Base-by-base conservation (phyloP, 2,888 invertebrate genomes). In the Tetranychus truncatus region DNA sequence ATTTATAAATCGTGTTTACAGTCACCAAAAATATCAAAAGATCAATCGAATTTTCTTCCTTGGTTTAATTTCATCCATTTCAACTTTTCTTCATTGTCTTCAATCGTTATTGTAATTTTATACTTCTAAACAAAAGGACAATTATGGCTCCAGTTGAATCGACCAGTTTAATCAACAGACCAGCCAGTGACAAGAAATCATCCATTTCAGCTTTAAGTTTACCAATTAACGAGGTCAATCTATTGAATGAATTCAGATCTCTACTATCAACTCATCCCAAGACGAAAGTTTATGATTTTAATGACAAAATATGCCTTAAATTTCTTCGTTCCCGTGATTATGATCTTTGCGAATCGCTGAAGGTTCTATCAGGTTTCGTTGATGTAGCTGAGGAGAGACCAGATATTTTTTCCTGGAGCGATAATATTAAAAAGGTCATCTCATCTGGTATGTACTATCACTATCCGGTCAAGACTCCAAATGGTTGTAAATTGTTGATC, bases 381-480 rank as follows among this genome's bases (percentile, higher is more conserved):
- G 9, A 9, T 15, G 6, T 55, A 15, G 11, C 15, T 55, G 55
- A 55, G 3, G 55, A 55, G 9, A 9, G 55, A 55, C 67, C 67
- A 18, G 67, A 67, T 9, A 67, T 67, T 18, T 67, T 67, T 21
- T 8, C 20, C n/a, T 67, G 67, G 67, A 21, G 20, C 24, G 67
- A 67, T 67, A 9, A 8, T 18, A 21, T 67, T 9, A 21, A 67
- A 21, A n/a, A 21, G 24, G 67, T 21, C n/a, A 67, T 21, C 67
- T 21, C 24, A 21, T 67, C 67, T n/a, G 72, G 24, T n/a, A 72
- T 21, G n/a, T 72, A n/a, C 72, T 72, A 24, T 72, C n/a, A 45
- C 72, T 45, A 18, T n/a, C 44, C 72, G 15, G n/a, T 20, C n/a
- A 21, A 44, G 9, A 44, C 18, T 11, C 9, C 24, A n/a, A 72